Evolutionary conservation across 1,140 invertebrate genomes (phyloP).

Genomic region (Aphaenogaster ashmeadi): DNA sequence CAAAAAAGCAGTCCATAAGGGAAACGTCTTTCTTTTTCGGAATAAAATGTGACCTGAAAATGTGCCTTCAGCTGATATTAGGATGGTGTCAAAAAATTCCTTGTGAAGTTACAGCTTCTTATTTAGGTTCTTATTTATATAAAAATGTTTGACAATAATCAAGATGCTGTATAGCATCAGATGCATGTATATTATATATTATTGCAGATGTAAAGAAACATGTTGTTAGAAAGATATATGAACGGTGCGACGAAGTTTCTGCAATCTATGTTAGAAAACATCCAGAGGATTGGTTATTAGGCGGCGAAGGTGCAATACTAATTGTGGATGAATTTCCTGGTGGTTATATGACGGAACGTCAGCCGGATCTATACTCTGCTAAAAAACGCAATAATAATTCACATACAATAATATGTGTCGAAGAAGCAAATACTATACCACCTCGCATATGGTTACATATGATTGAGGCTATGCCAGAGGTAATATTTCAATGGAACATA

Average conservation of each 20-base stretch:
- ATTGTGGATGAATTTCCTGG: slow-evolving; percentile 87
- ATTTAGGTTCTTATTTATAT: slow-evolving; percentile 77
- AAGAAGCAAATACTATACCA: slow-evolving; percentile 84
- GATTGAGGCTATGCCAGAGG: slow-evolving; percentile 82
- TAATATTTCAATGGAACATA: slow-evolving; percentile 62
- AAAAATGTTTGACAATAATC: not conserved
- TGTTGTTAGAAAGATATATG: slow-evolving; percentile 85
- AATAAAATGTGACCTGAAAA: slow-evolving; percentile 86
- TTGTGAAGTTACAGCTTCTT: slow-evolving; percentile 79
- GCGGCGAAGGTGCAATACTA: slow-evolving; percentile 84
- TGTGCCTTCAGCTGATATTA: slow-evolving; percentile 85
- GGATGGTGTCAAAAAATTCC: slow-evolving; percentile 86
- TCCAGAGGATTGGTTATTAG: slow-evolving; percentile 84
- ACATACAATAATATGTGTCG: slow-evolving; percentile 86
- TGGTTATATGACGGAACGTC: slow-evolving; percentile 84
- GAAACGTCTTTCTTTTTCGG: slow-evolving; percentile 86
- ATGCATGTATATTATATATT: slow-evolving; percentile 24
- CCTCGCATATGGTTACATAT: slow-evolving; percentile 85
- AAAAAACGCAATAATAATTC: slow-evolving; percentile 86
- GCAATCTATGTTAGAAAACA: slow-evolving; percentile 84
- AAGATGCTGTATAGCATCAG: slow-evolving; percentile 2
- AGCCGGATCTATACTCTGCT: slow-evolving; percentile 73
- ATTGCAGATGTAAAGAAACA: slow-evolving; percentile 85
- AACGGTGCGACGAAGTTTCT: slow-evolving; percentile 84
- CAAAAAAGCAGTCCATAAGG: slow-evolving; percentile 84